Conservation (phyloP, 2,888 invertebrate genomes). For the Stegana nigrithorax region DNA sequence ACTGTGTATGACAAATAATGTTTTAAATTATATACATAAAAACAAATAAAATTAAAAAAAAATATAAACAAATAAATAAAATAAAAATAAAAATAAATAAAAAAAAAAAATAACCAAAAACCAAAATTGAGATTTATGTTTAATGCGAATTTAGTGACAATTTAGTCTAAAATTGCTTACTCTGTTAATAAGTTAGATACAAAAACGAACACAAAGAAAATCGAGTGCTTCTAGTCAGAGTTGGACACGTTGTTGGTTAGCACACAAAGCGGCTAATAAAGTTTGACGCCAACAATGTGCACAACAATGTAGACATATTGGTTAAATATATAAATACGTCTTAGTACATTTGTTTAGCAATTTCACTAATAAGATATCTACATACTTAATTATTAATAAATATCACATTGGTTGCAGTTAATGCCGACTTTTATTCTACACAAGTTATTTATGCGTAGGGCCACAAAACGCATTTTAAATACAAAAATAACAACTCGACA, state of each 20-base stretch:
- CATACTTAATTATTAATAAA: background rate
- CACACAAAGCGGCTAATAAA: background rate
- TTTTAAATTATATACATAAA: slow-evolving; percentile 5
- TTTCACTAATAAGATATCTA: background rate
- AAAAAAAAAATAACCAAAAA: slow-evolving; percentile 6
- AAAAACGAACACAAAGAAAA: slow-evolving; percentile 27
- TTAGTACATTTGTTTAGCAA: background rate
- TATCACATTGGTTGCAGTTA: background rate
- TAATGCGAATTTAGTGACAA: no score
- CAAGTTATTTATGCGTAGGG: no score
- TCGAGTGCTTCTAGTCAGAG: slow-evolving; percentile 50
- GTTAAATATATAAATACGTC: background rate
- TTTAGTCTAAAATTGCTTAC: background rate
- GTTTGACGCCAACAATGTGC: no score
- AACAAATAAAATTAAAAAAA: background rate
- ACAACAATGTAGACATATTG: background rate
- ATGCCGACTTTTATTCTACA: no score
- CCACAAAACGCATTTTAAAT: background rate
- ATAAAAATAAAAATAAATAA: slow-evolving; percentile 5
- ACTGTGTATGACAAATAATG: slow-evolving; percentile 9
- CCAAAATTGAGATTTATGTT: background rate
- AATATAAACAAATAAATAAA: slow-evolving; percentile 4
- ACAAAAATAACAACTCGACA: background rate
- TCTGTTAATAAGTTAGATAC: background rate
- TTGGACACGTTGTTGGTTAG: background rate